Evolutionary conservation across 2,113 vertebrate species (phyloP), one percentile per base, ranked within the genome.

Genomic region (Rana temporaria): DNA sequence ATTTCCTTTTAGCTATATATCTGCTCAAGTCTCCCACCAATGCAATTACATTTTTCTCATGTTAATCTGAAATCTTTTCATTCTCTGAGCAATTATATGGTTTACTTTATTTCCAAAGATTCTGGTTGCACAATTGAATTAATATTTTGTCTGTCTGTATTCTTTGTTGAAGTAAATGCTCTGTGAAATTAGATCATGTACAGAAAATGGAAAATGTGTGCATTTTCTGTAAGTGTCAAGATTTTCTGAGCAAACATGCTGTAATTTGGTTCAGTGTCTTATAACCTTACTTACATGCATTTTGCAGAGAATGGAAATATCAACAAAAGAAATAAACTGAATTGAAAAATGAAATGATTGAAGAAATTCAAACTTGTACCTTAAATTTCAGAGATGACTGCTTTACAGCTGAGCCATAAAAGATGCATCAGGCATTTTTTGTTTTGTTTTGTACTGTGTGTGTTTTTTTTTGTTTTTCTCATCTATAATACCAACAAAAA

Each of bases 121-220:
- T 64, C 42, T 55, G 60, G 59, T 65, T 65, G 55, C 42, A 81
- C 32, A 81, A 72, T 72, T 81, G 60, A 81, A 81, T 81, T 81
- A 72, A 81, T 81, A 81, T 62, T 81, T 73, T 72, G 56, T 60
- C 34, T 73, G 60, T 81, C 62, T 81, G 69, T 81, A 65, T 64
- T 81, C 48, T 73, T 64, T 32, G 60, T 70, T 81, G 67, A 73
- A 57, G 79, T 72, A 81, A 81, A 81, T 81, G 79, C 69, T 65
- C 79, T 81, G 79, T 81, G 79, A 81, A 81, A 81, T 81, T 81
- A 73, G 79, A 81, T 81, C 79, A 81, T 81, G 79, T 81, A 81
- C 60, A 81, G 24, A 32, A 72, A 64, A 81, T 81, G 70, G 69
- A 81, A 72, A 81, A 81, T 81, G 71, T 73, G 60, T 73, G 69